phyloP scores from a whole-genome alignment of 2,113 vertebrate species.

The Rousettus leschenaultii region DNA sequence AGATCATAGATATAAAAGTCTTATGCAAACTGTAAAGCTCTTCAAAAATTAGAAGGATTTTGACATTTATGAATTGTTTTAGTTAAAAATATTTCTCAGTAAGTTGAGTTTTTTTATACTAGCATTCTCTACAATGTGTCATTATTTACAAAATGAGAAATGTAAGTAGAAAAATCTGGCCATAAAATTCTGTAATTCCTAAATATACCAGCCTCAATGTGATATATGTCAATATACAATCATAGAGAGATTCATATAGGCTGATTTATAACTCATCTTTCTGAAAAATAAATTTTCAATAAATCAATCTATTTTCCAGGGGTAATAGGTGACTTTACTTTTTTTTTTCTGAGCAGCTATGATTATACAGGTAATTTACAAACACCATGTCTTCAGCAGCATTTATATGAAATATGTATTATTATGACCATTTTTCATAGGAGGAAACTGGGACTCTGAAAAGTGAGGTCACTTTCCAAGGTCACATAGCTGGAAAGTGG shows the following conservation, averaged over 20 bases:
- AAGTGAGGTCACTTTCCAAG: background rate
- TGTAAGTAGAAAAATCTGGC: background rate
- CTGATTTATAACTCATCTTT: background rate
- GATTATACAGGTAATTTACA: background rate
- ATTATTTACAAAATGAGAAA: slow-evolving; percentile 16
- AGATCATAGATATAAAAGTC: background rate
- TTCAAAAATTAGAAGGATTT: background rate
- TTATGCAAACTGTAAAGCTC: background rate
- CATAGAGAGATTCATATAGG: background rate
- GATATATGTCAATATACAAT: background rate
- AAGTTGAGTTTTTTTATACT: background rate
- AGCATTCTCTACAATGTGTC: background rate
- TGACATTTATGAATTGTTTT: background rate
- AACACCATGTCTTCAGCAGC: background rate
- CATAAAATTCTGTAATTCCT: background rate
- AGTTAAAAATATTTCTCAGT: background rate
- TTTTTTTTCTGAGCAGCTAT: background rate
- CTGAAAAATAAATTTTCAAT: background rate
- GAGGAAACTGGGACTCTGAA: background rate
- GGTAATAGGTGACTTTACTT: background rate
- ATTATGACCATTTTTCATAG: background rate
- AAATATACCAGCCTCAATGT: background rate
- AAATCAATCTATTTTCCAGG: background rate
- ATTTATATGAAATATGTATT: background rate
- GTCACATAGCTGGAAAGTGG: background rate